Evolutionary conservation across 2,888 invertebrate species (phyloP).

Genomic region (Hirtodrosophila alboralis): DNA sequence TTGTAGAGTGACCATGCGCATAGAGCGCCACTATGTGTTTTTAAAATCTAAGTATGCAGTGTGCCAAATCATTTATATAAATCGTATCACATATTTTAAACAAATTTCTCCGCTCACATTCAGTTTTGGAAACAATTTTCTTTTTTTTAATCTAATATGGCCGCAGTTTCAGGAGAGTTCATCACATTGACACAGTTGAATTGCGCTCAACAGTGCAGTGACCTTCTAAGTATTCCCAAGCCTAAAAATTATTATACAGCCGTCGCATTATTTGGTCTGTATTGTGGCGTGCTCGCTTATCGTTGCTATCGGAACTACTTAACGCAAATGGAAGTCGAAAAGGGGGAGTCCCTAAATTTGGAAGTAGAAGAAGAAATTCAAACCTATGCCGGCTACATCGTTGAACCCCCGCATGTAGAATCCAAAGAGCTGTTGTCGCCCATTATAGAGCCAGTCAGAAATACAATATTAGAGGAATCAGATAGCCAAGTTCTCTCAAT

Average conservation of each 20-base stretch:
- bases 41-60: constrained; percentile 2
- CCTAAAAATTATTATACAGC: constrained; percentile 22
- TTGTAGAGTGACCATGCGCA: constrained; percentile 21
- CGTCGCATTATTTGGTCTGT: constrained; percentile 27
- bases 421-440: constrained; percentile 7
- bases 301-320: constrained; percentile 27
- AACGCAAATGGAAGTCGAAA: not conserved
- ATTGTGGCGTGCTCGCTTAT: constrained; percentile 40
- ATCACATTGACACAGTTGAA: constrained; percentile 28
- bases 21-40: constrained; percentile 1
- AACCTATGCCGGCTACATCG: not conserved
- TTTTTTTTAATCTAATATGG: constrained; percentile 17
- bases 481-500: not conserved
- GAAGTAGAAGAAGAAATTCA: constrained; percentile 9
- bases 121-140: no score
- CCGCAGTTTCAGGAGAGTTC: constrained; percentile 15
- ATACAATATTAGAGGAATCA: not conserved
- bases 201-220: constrained; percentile 27
- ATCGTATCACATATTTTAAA: not conserved
- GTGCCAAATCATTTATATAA: not conserved
- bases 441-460: not conserved
- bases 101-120: not conserved
- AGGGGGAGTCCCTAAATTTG: not conserved
- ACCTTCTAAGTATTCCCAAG: constrained; percentile 14
- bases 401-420: constrained; percentile 9